These are phyloP conservation scores for Listrodromus nycthemerus DNA, from an alignment of 2,888 invertebrate species.

Conservation along the genomic window DNA sequence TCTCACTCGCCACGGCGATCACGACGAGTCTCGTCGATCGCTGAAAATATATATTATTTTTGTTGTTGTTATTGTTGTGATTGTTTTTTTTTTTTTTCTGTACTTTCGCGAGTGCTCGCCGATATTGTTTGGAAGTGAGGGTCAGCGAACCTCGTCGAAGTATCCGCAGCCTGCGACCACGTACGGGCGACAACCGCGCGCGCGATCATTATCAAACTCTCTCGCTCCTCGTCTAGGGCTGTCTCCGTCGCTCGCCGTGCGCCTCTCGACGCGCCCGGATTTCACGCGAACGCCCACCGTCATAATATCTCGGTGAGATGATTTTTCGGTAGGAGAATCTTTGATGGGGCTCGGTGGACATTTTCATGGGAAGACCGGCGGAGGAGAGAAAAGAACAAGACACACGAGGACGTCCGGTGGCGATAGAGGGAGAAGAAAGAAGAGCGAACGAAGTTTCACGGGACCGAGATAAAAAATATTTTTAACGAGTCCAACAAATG, in stretches of 20 bases:
- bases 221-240: slow-evolving; percentile 5
- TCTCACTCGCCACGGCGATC: too few species aligned
- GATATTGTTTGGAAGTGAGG: slow-evolving; percentile 62
- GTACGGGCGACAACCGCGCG: slow-evolving; percentile 36
- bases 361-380: too few species aligned
- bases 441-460: too few species aligned
- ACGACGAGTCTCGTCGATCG: neutral
- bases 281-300: slow-evolving; percentile 55
- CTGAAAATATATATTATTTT: neutral
- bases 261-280: slow-evolving; percentile 6
- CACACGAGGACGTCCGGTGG: too few species aligned
- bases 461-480: too few species aligned
- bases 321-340: too few species aligned
- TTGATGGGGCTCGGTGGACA: too few species aligned
- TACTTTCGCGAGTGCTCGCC: neutral
- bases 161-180: slow-evolving; percentile 54
- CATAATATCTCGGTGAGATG: slow-evolving; percentile 21
- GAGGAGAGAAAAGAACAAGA: too few species aligned
- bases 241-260: neutral
- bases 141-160: slow-evolving; percentile 67
- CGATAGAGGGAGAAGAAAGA: too few species aligned
- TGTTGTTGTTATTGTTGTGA: too few species aligned
- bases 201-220: slow-evolving; percentile 63
- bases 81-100: too few species aligned
- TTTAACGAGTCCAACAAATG: too few species aligned